Base-by-base conservation (phyloP, 1,140 invertebrate species). In the Euschistus heros region DNA sequence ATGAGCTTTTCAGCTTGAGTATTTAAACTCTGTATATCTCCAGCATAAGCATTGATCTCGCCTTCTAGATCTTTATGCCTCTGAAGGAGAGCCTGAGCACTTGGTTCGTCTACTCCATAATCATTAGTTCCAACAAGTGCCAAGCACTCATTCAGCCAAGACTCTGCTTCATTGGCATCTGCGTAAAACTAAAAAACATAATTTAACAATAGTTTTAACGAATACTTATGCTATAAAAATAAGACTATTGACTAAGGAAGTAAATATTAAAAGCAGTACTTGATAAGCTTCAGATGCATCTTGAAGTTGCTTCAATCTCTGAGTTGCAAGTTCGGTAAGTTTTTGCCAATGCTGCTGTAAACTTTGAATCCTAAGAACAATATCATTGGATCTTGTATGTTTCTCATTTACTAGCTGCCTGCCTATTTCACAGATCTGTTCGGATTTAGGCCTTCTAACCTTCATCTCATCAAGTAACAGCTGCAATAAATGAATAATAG, bases 161-260 rank as follows among this genome's bases (percentile, higher is more conserved):
- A 96, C 72, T 98, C 95, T 0, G 94, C 90, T 75, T 99, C 96
- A 76, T 98, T 97, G 0, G 94, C 94, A 78, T 98, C 95, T 2
- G 92, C 87, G 73, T 94, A 95, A 78, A 94, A 97, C 81, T 93
- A 81, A 17, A 73, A 71, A 72, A 10, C n/a, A 64, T 68, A 67
- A 15, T 61, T 67, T 64, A 64, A 69, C 65, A 42, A 69, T 24
- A 66, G 14, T 33, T 5, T 26, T 27, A 27, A 27, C 10, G 7
- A 27, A 27, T 33, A 26, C 5, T 26, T 27, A 37, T 37, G 1
- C 33, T 10, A 13, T 37, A 37, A 37, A 2, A 59, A 27, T 59
- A 59, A 59, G 7, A 2, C 2, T 59, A 17, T 54, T 15, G 24
- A n/a, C 50, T 22, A 54, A 22, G n/a, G 8, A 50, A 50, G 47